These are phyloP conservation scores for Drosophila repletoides DNA, from an alignment of 1,140 invertebrate genomes.

Conservation along the genomic window DNA sequence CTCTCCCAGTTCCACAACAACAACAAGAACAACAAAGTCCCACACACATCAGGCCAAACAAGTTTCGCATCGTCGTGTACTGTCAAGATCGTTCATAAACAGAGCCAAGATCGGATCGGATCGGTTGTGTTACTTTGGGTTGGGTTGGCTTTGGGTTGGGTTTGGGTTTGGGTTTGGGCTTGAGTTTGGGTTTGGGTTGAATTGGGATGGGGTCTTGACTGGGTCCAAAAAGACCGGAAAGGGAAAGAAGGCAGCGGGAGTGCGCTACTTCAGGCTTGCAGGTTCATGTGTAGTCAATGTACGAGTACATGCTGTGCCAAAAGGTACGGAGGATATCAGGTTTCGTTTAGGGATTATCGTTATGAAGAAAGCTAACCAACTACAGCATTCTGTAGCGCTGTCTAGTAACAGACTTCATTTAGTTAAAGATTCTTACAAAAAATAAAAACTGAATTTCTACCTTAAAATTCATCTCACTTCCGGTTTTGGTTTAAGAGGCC, in stretches of 20 bases:
- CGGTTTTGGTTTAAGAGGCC: no score
- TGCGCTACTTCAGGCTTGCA: constrained; percentile 32
- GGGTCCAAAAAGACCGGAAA: not conserved
- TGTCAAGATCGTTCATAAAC: constrained; percentile 48
- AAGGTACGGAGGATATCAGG: constrained; percentile 39
- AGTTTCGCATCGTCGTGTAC: constrained; percentile 35
- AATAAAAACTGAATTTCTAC: no score
- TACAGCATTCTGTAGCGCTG: no score
- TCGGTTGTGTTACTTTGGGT: constrained; percentile 10
- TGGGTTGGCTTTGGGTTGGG: not conserved
- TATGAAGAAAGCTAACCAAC: constrained; percentile 7
- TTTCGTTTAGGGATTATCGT: constrained; percentile 42
- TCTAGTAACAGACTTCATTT: not conserved
- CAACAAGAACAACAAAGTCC: no score
- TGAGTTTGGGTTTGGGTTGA: not conserved
- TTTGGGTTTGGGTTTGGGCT: not conserved
- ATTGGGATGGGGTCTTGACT: no score
- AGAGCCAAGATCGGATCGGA: constrained; percentile 34
- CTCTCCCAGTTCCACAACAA: not conserved
- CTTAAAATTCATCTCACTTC: no score
- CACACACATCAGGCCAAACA: constrained; percentile 29
- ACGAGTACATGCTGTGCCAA: constrained; percentile 17
- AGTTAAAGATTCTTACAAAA: not conserved
- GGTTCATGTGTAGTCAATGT: constrained; percentile 25
- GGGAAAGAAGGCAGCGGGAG: not conserved